phyloP scores from a whole-genome alignment of 2,888 invertebrate species.

The Chelonus formosanus region DNA sequence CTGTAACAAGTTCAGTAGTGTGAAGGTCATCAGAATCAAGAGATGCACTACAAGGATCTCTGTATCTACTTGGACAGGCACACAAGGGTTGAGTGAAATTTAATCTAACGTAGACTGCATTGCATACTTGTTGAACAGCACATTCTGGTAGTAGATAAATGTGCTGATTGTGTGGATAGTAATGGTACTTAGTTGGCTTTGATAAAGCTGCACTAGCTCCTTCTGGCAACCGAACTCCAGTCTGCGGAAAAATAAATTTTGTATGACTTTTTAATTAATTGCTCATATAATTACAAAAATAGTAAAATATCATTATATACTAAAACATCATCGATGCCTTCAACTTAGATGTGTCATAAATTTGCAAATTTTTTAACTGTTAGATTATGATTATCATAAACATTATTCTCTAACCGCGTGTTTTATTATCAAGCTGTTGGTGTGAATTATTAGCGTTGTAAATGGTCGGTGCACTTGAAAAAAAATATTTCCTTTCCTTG shows the following conservation, averaged over 20 bases:
- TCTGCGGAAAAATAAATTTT: constrained; percentile 48
- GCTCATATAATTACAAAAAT: too few relatives aligned
- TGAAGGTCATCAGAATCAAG: constrained; percentile 90
- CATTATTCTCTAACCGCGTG: too few relatives aligned
- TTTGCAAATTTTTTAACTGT: too few relatives aligned
- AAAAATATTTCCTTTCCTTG: too few relatives aligned
- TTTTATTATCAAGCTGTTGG: too few relatives aligned
- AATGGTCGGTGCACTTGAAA: too few relatives aligned
- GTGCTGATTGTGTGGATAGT: constrained; percentile 93
- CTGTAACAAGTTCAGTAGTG: constrained; percentile 88
- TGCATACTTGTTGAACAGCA: constrained; percentile 94
- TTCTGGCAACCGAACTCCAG: constrained; percentile 67
- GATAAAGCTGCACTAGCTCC: constrained; percentile 68
- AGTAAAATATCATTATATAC: too few relatives aligned
- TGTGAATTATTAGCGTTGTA: too few relatives aligned
- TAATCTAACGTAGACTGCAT: constrained; percentile 89
- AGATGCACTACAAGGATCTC: constrained; percentile 91
- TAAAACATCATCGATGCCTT: too few relatives aligned
- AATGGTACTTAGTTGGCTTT: constrained; percentile 92
- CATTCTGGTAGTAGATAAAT: constrained; percentile 92
- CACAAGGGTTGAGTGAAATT: constrained; percentile 94
- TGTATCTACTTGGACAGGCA: constrained; percentile 87
- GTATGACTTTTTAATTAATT: too few relatives aligned
- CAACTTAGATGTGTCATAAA: too few relatives aligned
- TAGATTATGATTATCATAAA: too few relatives aligned